phyloP scores from a whole-genome alignment of 2,113 vertebrate species.

The Danio rerio region GRCz12tu NC_133189.1:44745001-44745500 shows the following conservation, averaged over 20 bases:
- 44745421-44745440: constrained; percentile 76
- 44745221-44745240: constrained; percentile 13
- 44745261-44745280: constrained; percentile 27
- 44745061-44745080: background rate
- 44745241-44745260: constrained; percentile 8
- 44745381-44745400: constrained; percentile 75
- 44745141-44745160: background rate
- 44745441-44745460: constrained; percentile 79
- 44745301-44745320: constrained; percentile 63
- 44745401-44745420: constrained; percentile 72
- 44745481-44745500: constrained; percentile 68
- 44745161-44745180: background rate
- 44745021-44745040: constrained; percentile 33
- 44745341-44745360: constrained; percentile 60
- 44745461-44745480: constrained; percentile 74
- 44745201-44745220: constrained; percentile 27
- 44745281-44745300: constrained; percentile 36
- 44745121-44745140: background rate
- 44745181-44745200: constrained; percentile 20
- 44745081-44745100: background rate
- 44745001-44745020: constrained; percentile 16
- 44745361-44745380: constrained; percentile 73
- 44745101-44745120: background rate
- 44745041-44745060: constrained; percentile 22
- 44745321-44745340: constrained; percentile 65